Conservation (phyloP, 1,140 invertebrate genomes). For the Calliopsis andreniformis region DNA sequence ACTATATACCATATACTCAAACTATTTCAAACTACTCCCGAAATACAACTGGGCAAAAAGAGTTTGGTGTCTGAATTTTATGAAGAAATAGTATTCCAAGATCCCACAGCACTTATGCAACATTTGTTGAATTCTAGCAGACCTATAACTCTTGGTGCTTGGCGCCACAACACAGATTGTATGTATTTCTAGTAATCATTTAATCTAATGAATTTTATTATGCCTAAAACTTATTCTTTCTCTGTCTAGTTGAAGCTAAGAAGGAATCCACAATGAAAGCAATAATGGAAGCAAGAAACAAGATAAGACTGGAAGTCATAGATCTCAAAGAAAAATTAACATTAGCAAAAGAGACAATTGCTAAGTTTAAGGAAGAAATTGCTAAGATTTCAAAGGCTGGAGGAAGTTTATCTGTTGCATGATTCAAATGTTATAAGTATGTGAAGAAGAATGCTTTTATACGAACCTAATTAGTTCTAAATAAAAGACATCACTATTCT, state of each 20-base stretch:
- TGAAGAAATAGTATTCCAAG: conserved; percentile 98
- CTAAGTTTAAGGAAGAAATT: conserved; percentile 94
- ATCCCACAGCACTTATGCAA: conserved; percentile 96
- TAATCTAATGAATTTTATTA: conserved; percentile 1
- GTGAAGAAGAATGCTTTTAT: too few species aligned
- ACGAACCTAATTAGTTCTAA: too few species aligned
- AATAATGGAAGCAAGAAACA: conserved; percentile 90
- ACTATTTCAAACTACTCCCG: conserved; percentile 91
- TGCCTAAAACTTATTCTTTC: conserved; percentile 15
- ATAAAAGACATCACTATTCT: too few species aligned
- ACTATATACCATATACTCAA: conserved; percentile 98
- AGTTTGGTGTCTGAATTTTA: conserved; percentile 96
- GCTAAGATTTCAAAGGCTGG: conserved; percentile 83
- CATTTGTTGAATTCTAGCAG: conserved; percentile 90
- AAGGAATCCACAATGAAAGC: conserved; percentile 91
- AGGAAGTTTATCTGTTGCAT: conserved; percentile 65
- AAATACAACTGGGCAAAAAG: conserved; percentile 88
- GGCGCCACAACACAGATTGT: conserved; percentile 96
- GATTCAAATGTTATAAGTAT: conserved; percentile 13
- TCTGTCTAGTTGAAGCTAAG: conserved; percentile 92
- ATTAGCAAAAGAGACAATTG: conserved; percentile 93
- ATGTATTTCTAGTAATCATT: conserved; percentile 78
- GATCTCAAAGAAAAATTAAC: conserved; percentile 94
- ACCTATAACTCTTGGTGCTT: conserved; percentile 87
- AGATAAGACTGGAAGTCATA: conserved; percentile 91